Base-by-base conservation (phyloP, 2,797 vertebrate genomes). In the Chloroceryle inda region DNA sequence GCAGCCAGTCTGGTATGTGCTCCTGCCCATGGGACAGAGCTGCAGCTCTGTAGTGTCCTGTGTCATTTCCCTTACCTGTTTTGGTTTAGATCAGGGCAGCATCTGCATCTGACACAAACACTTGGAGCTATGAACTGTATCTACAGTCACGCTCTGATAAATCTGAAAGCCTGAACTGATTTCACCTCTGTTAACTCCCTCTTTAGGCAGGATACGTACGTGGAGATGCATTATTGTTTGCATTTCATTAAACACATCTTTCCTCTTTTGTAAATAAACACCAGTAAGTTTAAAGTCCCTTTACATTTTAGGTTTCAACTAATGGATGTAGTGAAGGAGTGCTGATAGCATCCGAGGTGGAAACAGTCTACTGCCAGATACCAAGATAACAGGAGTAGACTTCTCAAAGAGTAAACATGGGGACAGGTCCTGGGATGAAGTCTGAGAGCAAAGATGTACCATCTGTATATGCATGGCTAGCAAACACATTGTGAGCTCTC, bases 61-160 rank as follows among this genome's bases (percentile, higher is more conserved):
- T 4, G 44, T 18, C 72, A 8, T 33, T 33, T 73, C 42, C 47
- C 59, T 74, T 8, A 16, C 11, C 56, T 69, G 35, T 44, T 4
- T 49, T 31, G 33, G 31, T 45, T 87, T 22, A 17, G 29, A 59
- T 53, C 38, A 40, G 59, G 50, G 84, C 44, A 85, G 71, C 71
- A 40, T 52, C 68, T 92, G 45, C 79, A 11, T 40, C 68, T 47
- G 31, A 15, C 72, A 81, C 53, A 45, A 85, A 20, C 55, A 35
- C 56, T 59, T 22, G 1, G 67, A 91, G 82, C 89, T 68, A 10
- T 49, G 61, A 81, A 83, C 61, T 66, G 22, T 16, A 10, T 20
- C 50, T 68, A 3, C 11, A 15, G 71, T 82, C 85, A 74, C 35
- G 58, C 76, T 95, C 88, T 50, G 80, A 33, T 78, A 78, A 76